Base-by-base conservation (phyloP, 2,797 vertebrate genomes). In the Limnodromus scolopaceus region DNA sequence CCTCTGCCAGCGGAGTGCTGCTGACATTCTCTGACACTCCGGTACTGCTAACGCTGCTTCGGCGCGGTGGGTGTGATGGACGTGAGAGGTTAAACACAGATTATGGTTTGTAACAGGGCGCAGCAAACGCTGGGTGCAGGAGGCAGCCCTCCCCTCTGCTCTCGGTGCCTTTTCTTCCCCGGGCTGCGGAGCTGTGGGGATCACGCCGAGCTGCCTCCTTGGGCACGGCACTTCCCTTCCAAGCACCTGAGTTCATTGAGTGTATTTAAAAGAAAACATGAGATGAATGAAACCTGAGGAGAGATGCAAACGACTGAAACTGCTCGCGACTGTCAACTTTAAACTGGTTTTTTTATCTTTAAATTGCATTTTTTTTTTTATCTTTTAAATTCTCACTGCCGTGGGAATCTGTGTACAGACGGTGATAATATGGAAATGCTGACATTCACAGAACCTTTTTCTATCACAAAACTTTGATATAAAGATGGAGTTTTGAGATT, bases 391-490 rank as follows among this genome's bases (percentile, higher is more conserved):
- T 94, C 77, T 93, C 45, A 58, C 83, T 84, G 84, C 81, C 22
- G 1, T 48, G 71, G 76, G 70, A 92, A 32, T 94, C 79, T 86
- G 48, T 65, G 80, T 95, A 96, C 88, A 93, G 76, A 86, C 32
- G 1, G 81, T 78, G 79, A 87, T 96, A 82, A 93, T 90, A 93
- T 63, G 91, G 95, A 97, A 96, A 96, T 92, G 65, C 81, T 95
- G 94, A 92, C 83, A 87, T 92, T 90, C 85, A 81, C 87, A 76
- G 61, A 94, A 93, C 66, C 92, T 91, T 93, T 69, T 93, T 89
- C 87, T 93, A 27, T 92, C 94, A 36, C 71, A 85, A 53, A 92
- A 93, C 65, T 93, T 84, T 72, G 16, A n/a, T 82, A 46, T 71
- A 36, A 89, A 94, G 94, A 94, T 85, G 71, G 75, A 81, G 51